These are phyloP conservation scores for Polypterus bichir DNA, from an alignment of 2,113 vertebrate species.

Conservation along the genomic window DNA sequence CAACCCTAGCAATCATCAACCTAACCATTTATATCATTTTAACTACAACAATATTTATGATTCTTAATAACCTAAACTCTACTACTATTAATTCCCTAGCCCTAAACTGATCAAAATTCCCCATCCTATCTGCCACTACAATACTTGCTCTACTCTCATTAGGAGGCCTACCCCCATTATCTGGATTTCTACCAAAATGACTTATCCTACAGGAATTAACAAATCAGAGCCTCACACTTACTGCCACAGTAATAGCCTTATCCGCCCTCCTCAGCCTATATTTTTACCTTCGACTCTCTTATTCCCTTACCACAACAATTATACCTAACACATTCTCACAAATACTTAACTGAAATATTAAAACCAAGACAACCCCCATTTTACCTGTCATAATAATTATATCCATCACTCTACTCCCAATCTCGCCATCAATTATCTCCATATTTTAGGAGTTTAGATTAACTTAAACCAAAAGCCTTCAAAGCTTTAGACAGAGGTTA, in stretches of 20 bases:
- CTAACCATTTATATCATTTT: conserved; percentile 1
- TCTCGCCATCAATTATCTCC: neutral
- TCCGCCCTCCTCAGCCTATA: conserved; percentile 19
- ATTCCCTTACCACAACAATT: too few species aligned
- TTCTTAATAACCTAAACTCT: neutral
- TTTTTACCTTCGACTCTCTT: conserved; percentile 23
- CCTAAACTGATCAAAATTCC: conserved; percentile 6
- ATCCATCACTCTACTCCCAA: neutral
- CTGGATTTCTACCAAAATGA: conserved; percentile 26
- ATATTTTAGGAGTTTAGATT: conserved; percentile 21
- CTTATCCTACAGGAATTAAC: conserved; percentile 23
- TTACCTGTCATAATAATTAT: too few species aligned
- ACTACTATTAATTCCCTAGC: conserved; percentile 15
- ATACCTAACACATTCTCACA: conserved; percentile 3
- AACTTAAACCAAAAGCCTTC: conserved; percentile 25
- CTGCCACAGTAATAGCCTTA: conserved; percentile 12
- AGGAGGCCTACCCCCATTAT: conserved; percentile 10
- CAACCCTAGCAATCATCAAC: neutral
- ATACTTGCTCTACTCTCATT: neutral
- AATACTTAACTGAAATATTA: neutral
- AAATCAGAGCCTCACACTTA: neutral
- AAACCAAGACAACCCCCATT: too few species aligned
- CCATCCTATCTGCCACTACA: neutral
- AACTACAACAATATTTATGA: conserved; percentile 17
- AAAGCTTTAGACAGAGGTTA: conserved; percentile 25